A percentile compares a stretch with the other conserved stretches of the same genome.
These are phyloP conservation scores for Glaucomys volans DNA, from an alignment of 2,113 vertebrate genomes.

Conservation along the genomic window DNA sequence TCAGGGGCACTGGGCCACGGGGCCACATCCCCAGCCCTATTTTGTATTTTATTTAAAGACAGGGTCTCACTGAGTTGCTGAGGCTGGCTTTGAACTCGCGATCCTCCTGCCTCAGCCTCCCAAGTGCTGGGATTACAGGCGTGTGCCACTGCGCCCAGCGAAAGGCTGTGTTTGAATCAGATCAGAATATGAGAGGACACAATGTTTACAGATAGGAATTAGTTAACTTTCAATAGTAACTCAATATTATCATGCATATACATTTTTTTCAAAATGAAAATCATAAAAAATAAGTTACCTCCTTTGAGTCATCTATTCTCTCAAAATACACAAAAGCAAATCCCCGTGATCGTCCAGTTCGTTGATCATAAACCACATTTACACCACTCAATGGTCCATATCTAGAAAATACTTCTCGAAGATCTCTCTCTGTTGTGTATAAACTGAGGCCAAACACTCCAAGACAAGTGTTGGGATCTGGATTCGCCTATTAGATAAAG, in stretches of 20 bases:
- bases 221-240: not conserved
- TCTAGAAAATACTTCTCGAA: constrained; percentile 96
- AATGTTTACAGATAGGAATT: not conserved
- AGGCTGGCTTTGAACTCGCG: too few species aligned
- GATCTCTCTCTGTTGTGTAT: constrained; percentile 95
- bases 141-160: too few species aligned
- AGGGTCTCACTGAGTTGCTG: too few species aligned
- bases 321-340: constrained; percentile 97
- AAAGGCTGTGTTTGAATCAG: not conserved
- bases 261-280: constrained; percentile 15
- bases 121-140: too few species aligned
- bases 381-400: constrained; percentile 94
- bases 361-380: constrained; percentile 96
- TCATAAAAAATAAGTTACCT: constrained; percentile 87
- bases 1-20: too few species aligned
- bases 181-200: not conserved
- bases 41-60: too few species aligned
- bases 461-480: constrained; percentile 95
- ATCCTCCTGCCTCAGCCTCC: too few species aligned
- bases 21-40: too few species aligned
- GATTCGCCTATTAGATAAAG: constrained; percentile 92
- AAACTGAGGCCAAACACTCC: constrained; percentile 97
- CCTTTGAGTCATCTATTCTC: constrained; percentile 95
- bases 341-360: constrained; percentile 95
- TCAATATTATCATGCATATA: not conserved